These are phyloP conservation scores for Andrena marginata DNA, from an alignment of 2,888 invertebrate species.

Conservation along the genomic window DNA sequence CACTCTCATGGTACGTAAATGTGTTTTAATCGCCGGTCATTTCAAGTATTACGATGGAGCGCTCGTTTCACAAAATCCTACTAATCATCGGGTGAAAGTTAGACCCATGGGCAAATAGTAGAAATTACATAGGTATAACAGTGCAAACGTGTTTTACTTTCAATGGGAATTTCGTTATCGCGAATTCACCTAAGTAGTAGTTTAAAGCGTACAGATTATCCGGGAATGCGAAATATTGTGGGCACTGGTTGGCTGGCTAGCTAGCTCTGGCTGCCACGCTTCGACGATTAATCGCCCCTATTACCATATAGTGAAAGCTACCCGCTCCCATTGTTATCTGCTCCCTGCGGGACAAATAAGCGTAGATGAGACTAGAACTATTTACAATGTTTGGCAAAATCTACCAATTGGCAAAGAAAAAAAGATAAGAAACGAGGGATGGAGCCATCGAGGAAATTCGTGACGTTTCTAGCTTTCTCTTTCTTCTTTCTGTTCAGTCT, in stretches of 20 bases:
- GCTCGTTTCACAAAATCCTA: not conserved
- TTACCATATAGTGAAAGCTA: conserved; percentile 14
- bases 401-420: not conserved
- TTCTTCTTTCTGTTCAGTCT: conserved; percentile 27
- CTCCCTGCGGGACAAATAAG: not conserved
- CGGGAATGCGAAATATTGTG: not conserved
- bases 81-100: not conserved
- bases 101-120: not conserved
- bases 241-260: not conserved
- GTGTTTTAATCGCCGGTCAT: too few relatives aligned
- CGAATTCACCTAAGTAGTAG: not conserved
- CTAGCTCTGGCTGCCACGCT: not conserved
- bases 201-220: not conserved
- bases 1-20: not conserved
- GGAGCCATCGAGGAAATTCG: conserved; percentile 5
- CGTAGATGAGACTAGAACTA: not conserved
- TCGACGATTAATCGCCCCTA: not conserved
- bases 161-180: not conserved
- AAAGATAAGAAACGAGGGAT: not conserved
- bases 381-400: not conserved
- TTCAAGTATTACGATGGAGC: too few relatives aligned
- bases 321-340: conserved; percentile 14
- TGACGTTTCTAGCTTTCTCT: conserved; percentile 31
- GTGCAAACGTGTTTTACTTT: not conserved
- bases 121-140: not conserved